Percentiles rank a stretch among this genome's conserved stretches.
Evolutionary conservation across 2,113 vertebrate species (phyloP).

Genomic region (Ammospiza nelsoni): DNA sequence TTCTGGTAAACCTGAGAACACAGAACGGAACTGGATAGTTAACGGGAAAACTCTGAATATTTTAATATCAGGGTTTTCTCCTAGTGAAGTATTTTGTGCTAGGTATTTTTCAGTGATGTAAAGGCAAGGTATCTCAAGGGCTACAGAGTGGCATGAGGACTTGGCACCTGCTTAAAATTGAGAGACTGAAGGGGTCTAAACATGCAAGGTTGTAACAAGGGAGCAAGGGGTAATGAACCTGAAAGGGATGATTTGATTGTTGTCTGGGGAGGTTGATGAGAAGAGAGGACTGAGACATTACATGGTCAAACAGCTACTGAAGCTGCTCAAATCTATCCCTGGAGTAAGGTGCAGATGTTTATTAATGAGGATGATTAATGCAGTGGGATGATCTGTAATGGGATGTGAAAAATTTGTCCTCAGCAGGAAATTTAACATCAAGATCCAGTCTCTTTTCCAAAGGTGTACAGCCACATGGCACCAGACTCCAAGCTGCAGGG

Average conservation of each 20-base stretch:
- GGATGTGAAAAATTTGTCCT: neutral
- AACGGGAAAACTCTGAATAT: neutral
- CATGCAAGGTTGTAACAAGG: neutral
- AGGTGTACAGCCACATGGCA: neutral
- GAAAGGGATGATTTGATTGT: neutral
- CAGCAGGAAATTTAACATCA: neutral
- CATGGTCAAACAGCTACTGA: neutral
- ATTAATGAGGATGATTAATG: neutral
- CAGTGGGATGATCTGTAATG: neutral
- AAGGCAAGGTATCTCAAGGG: neutral
- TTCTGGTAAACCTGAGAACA: neutral
- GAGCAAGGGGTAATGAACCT: neutral
- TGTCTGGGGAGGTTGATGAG: neutral
- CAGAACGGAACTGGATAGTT: neutral
- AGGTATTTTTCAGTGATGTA: neutral
- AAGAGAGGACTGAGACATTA: neutral
- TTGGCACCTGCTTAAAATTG: neutral
- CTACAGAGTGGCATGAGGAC: neutral
- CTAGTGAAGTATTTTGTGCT: neutral
- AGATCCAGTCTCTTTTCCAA: constrained; percentile 17
- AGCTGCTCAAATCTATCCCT: neutral
- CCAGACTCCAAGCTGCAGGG: neutral
- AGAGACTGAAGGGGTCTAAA: neutral
- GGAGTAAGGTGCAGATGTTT: neutral
- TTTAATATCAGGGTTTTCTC: neutral